Evolutionary conservation across 2,888 invertebrate genomes (phyloP).

Genomic region (Tricholauxania praeusta): DNA sequence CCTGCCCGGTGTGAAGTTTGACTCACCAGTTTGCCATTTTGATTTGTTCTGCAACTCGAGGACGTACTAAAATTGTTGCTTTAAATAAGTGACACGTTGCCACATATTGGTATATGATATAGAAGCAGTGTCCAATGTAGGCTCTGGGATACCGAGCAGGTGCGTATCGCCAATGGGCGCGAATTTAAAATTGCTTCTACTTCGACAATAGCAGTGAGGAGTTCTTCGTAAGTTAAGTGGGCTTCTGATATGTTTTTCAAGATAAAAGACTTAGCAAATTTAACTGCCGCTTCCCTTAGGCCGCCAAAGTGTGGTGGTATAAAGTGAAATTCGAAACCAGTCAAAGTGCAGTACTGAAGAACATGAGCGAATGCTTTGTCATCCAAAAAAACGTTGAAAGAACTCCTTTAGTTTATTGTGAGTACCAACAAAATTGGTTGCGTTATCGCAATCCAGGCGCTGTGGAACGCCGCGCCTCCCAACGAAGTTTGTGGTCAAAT

Average conservation of each 20-base stretch:
- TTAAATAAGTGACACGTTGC: constrained; percentile 20
- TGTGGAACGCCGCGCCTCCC: constrained; percentile 28
- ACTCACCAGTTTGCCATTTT: constrained; percentile 18
- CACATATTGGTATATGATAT: constrained; percentile 12
- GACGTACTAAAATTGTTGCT: constrained; percentile 29
- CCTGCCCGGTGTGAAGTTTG: constrained; percentile 26
- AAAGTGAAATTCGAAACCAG: too few relatives aligned
- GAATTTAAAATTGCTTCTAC: too few relatives aligned
- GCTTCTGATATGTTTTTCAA: constrained; percentile 42
- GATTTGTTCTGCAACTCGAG: constrained; percentile 7
- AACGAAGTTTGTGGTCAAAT: constrained; percentile 32
- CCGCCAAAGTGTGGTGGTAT: constrained; percentile 44
- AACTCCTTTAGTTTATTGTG: constrained; percentile 34
- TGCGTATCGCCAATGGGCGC: constrained; percentile 33
- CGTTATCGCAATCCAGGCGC: constrained; percentile 34
- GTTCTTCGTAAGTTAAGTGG: too few relatives aligned
- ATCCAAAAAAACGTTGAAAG: constrained; percentile 19
- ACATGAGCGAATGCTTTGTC: neutral
- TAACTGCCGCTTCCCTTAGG: neutral
- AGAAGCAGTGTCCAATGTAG: neutral
- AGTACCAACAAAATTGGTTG: constrained; percentile 41
- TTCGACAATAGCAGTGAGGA: constrained; percentile 38
- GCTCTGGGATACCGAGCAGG: constrained; percentile 16
- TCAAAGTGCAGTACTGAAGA: neutral
- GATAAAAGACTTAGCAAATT: constrained; percentile 4